phyloP scores from a whole-genome alignment of 92 coral and sea anemone genomes.

The Porites rus region DNA sequence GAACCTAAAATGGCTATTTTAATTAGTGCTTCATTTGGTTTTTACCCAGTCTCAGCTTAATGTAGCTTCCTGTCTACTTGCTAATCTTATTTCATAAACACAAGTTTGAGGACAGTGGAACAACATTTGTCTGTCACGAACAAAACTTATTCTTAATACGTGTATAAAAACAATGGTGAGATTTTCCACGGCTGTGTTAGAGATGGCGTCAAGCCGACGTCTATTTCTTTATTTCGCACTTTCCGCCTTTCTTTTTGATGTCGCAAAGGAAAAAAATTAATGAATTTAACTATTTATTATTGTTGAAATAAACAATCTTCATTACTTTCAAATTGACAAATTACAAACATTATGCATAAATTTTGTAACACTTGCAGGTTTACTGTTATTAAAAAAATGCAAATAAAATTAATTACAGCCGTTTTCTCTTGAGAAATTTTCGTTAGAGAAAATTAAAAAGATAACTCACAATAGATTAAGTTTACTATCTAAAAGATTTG shows the following conservation, averaged over 20 bases:
- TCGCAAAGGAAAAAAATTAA: slow-evolving; percentile 10
- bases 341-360: slow-evolving; percentile 3
- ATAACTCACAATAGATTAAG: background rate
- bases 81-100: too few species aligned
- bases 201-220: slow-evolving; percentile 23
- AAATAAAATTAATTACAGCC: background rate
- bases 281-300: slow-evolving; percentile 22
- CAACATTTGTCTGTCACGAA: background rate
- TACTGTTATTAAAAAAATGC: slow-evolving; percentile 6
- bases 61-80: too few species aligned
- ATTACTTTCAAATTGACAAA: slow-evolving; percentile 4
- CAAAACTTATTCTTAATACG: background rate
- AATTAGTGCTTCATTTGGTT: too few species aligned
- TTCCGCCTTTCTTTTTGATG: slow-evolving; percentile 20
- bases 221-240: background rate
- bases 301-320: background rate
- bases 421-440: background rate
- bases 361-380: slow-evolving; percentile 13
- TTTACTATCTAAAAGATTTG: background rate
- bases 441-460: background rate
- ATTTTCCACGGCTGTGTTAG: slow-evolving; percentile 31
- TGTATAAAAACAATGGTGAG: slow-evolving; percentile 23
- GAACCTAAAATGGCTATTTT: too few species aligned
- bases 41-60: too few species aligned
- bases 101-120: too few species aligned